Evolutionary conservation across 2,888 invertebrate species (phyloP).

Genomic region (Aphidius colemani): DNA sequence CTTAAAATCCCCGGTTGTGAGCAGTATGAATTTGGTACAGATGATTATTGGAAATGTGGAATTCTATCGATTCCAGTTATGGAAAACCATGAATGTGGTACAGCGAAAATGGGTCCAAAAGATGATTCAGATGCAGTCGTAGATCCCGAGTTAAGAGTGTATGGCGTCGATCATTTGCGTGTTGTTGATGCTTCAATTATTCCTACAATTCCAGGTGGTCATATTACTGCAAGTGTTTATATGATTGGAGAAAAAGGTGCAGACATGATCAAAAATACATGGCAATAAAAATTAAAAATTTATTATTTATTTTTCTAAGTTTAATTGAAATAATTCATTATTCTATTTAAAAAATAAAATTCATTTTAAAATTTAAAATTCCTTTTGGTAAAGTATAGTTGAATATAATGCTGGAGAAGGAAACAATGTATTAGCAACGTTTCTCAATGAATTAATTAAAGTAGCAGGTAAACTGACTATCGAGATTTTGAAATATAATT

Average conservation of each 20-base stretch:
- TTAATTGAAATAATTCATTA: too few relatives aligned
- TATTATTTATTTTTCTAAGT: too few relatives aligned
- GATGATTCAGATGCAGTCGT: slow-evolving; percentile 63
- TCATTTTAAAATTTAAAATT: too few relatives aligned
- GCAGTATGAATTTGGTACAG: slow-evolving; percentile 40
- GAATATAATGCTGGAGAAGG: too few relatives aligned
- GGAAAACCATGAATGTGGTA: slow-evolving; percentile 67
- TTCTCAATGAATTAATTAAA: too few relatives aligned
- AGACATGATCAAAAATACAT: slow-evolving; percentile 67
- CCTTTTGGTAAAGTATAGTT: too few relatives aligned
- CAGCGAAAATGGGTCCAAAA: slow-evolving; percentile 67
- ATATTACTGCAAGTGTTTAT: slow-evolving; percentile 67
- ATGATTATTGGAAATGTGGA: slow-evolving; percentile 61
- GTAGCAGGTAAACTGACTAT: too few relatives aligned
- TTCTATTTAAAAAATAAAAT: too few relatives aligned
- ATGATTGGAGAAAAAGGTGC: slow-evolving; percentile 73
- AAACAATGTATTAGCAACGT: too few relatives aligned
- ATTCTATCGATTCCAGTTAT: slow-evolving; percentile 65
- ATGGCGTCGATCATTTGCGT: slow-evolving; percentile 63
- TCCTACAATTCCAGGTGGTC: slow-evolving; percentile 68
- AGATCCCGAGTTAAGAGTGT: slow-evolving; percentile 64
- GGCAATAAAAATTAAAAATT: too few relatives aligned
- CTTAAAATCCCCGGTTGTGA: slow-evolving; percentile 47
- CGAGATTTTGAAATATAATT: too few relatives aligned
- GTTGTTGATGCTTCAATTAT: slow-evolving; percentile 71